Conservation (phyloP, 1,140 invertebrate species). For the Penaeus indicus region DNA sequence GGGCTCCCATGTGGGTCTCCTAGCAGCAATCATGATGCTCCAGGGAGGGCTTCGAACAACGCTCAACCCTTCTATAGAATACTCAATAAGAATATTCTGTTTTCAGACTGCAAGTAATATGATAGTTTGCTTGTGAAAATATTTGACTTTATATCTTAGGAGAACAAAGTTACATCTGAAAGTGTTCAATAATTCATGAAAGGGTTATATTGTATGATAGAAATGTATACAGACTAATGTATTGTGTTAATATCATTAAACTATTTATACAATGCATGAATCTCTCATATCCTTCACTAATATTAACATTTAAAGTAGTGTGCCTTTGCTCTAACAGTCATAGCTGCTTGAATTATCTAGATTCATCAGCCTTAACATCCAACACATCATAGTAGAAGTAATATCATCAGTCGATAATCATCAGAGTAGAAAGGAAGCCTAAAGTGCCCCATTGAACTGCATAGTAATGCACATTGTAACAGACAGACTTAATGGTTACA, state of each 20-base stretch:
- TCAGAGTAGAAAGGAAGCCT: too few species aligned
- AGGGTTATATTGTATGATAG: constrained; percentile 65
- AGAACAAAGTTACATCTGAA: constrained; percentile 59
- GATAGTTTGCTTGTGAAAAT: constrained; percentile 60
- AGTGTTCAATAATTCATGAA: constrained; percentile 60
- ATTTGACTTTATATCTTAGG: constrained; percentile 62
- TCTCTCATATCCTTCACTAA: constrained; percentile 54
- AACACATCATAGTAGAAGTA: neutral
- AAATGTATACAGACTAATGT: constrained; percentile 64
- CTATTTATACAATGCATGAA: constrained; percentile 64
- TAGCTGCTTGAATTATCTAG: constrained; percentile 19
- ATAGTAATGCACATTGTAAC: too few species aligned
- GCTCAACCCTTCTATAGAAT: constrained; percentile 59
- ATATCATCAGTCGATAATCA: too few species aligned
- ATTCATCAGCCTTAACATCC: neutral
- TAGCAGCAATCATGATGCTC: constrained; percentile 39
- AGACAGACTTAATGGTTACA: too few species aligned
- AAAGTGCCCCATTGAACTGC: too few species aligned
- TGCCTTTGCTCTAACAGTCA: constrained; percentile 2
- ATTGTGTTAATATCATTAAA: constrained; percentile 65
- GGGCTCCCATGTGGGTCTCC: constrained; percentile 28
- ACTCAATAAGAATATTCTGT: constrained; percentile 52
- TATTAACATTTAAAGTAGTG: neutral
- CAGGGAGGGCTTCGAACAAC: constrained; percentile 54
- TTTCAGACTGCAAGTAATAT: constrained; percentile 54